These are phyloP conservation scores for Ceyx melanurus DNA, from an alignment of 2,113 vertebrate genomes.

Conservation along the genomic window DNA sequence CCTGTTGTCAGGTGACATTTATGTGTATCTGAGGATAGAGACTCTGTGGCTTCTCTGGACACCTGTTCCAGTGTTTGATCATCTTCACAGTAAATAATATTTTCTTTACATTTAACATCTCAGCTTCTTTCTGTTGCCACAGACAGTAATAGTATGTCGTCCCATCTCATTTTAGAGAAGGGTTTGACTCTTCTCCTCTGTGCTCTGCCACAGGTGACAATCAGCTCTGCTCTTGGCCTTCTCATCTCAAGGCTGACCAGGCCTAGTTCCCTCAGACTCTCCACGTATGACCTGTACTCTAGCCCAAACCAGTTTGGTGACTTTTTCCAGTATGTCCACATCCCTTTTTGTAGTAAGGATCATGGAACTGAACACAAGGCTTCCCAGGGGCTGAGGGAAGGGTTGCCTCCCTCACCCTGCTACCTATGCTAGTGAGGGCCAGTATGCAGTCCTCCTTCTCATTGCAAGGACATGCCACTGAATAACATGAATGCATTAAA, in stretches of 20 bases:
- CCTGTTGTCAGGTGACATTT: not conserved
- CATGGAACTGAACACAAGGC: fast-evolving
- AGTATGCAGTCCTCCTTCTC: fast-evolving
- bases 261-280: not conserved
- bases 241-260: not conserved
- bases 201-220: not conserved
- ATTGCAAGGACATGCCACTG: fast-evolving
- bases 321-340: fast-evolving
- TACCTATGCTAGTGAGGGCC: fast-evolving
- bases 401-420: fast-evolving
- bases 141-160: not conserved
- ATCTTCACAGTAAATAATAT: not conserved
- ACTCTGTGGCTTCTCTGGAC: not conserved
- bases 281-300: fast-evolving
- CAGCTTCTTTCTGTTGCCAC: not conserved
- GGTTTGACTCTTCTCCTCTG: not conserved
- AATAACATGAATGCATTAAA: not conserved
- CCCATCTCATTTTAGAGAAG: fast-evolving
- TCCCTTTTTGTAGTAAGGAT: not conserved
- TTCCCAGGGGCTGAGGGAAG: fast-evolving
- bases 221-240: not conserved
- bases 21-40: not conserved
- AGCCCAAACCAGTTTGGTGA: not conserved
- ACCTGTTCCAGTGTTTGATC: not conserved
- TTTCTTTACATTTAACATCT: not conserved